Evolutionary conservation across 2,888 invertebrate species (phyloP), one percentile per base, ranked within the genome.

Genomic region (Anaspis maculata): DNA sequence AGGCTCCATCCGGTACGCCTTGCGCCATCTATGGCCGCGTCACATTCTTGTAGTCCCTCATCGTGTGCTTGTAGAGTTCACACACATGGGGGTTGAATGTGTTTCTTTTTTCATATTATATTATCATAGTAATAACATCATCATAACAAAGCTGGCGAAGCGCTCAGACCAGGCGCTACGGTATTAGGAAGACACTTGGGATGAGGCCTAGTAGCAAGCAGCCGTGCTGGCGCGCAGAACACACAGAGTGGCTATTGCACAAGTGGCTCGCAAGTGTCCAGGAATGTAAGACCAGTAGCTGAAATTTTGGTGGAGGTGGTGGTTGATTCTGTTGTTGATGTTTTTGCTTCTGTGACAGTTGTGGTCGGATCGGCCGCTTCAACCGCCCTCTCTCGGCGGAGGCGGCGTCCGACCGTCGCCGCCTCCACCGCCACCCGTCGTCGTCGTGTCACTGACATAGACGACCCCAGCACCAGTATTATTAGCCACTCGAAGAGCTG

Each of bases 131-230:
- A 34, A 6, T 40, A 44, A 47, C 42, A 48, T 34, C 27, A 21
- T 27, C 27, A 39, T 42, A 19, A 40, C 42, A 45, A 42, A 54
- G 48, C 50, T 47, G 50, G 43, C 51, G 41, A 49, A 43, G 45
- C 45, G 40, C n/a, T n/a, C 41, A 45, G 46, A 41, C 31, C 25
- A 25, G 31, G 29, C 30, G 37, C 35, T 23, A 36, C 39, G 28
- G 25, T 32, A 54, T 57, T 57, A 61, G 61, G 61, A 62, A 62
- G 62, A 62, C 62, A 61, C 57, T 57, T 56, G 56, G 54, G 52
- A 54, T 52, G 54, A 54, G 52, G 55, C 53, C 49, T 52, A 52
- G n/a, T n/a, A n/a, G 52, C 46, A 37, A 33, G 35, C 39, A 39
- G 39, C 39, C 39, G 25, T 30, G 30, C 27, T 32, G 39, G 39